A percentile compares a stretch with the other conserved stretches of the same genome.
phyloP scores from a whole-genome alignment of 2,888 invertebrate species.

The Chymomyza procnemis region DNA sequence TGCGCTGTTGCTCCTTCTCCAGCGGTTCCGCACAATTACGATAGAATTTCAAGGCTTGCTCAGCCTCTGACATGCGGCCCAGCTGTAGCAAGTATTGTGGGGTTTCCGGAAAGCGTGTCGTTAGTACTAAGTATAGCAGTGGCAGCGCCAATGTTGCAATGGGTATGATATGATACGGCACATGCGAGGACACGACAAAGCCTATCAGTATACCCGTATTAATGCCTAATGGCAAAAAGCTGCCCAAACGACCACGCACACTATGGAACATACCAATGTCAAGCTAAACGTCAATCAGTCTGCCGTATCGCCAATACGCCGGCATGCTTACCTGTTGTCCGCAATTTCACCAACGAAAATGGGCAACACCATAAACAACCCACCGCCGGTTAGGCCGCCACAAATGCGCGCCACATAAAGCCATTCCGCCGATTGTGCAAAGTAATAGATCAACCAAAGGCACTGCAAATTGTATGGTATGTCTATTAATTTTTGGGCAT shows the following conservation, averaged over 20 bases:
- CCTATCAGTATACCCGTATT: constrained; percentile 60
- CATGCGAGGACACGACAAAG: constrained; percentile 53
- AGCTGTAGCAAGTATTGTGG: constrained; percentile 58
- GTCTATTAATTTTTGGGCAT: not conserved
- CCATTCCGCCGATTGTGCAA: constrained; percentile 65
- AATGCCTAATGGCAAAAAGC: constrained; percentile 58
- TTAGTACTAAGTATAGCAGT: constrained; percentile 47
- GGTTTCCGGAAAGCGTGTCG: constrained; percentile 60
- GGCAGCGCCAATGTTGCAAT: constrained; percentile 51
- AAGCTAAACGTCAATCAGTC: not conserved
- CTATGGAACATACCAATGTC: constrained; percentile 31
- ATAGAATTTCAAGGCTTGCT: constrained; percentile 58
- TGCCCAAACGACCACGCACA: constrained; percentile 72
- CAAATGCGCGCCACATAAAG: constrained; percentile 74
- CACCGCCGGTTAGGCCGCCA: constrained; percentile 75
- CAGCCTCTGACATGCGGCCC: constrained; percentile 50
- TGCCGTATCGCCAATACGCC: not conserved
- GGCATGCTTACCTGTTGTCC: constrained; percentile 67
- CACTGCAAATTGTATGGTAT: constrained; percentile 50
- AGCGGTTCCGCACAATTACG: constrained; percentile 38
- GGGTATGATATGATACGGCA: constrained; percentile 64
- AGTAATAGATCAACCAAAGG: constrained; percentile 72
- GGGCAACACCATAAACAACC: constrained; percentile 69
- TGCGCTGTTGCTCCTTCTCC: constrained; percentile 53
- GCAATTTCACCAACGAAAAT: constrained; percentile 77